Base-by-base conservation (phyloP, 2,797 vertebrate genomes). In the Eulemur mongoz region DNA sequence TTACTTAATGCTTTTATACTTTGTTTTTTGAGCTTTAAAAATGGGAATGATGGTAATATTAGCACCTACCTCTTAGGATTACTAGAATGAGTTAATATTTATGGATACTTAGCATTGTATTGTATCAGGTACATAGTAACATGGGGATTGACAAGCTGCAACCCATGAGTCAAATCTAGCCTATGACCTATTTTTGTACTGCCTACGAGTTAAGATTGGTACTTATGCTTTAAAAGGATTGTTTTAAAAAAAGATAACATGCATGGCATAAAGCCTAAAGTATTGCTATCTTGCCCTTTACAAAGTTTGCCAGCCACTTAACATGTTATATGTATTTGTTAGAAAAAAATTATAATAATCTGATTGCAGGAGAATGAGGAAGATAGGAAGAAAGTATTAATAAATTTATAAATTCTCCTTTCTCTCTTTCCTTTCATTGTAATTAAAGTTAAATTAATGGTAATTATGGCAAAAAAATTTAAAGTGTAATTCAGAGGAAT, bases 371-470 rank as follows among this genome's bases (percentile, higher is more conserved):
- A 73, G 45, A 94, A 95, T 88, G 63, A 73, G 38, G 13, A 94
- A 57, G 50, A 83, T 43, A 78, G 43, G 57, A 50, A 78, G 69
- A 72, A 87, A 83, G 5, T 72, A 88, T 4, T 59, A 78, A 67
- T 13, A 87, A 85, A 11, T 84, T 50, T 45, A 45, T 45, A 45
- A 45, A 45, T 45, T 45, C 43, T 45, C 43, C 43, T 45, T 45
- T 45, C 43, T 45, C 9, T 89, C 43, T 84, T 78, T 40, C 22
- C 35, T 85, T 94, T 88, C 40, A 73, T 94, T 84, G 30, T 86
- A 92, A 54, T 97, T 92, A 57, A 92, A 93, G 38, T 93, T 72
- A 94, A 81, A 78, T 8, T 54, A 22, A 40, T 59, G 15, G 40
- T 59, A 38, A n/a, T 84, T 75, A 38, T 76, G 69, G 20, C 27